Percentiles rank a stretch among this genome's conserved stretches.
Evolutionary conservation across 2,113 vertebrate genomes (phyloP).

Genomic region (Azemiops feae): DNA sequence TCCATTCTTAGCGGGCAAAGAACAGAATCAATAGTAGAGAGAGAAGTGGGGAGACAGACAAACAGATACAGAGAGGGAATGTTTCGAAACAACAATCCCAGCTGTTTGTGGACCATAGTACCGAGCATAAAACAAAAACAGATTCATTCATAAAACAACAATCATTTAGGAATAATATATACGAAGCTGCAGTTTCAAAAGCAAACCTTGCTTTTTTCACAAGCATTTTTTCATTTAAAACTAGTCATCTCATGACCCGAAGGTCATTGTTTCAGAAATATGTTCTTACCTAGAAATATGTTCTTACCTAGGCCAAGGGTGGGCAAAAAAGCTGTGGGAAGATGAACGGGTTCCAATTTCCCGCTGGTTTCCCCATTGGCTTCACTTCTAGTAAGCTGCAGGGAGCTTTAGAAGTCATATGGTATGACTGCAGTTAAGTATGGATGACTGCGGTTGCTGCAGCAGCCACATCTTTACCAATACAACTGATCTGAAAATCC

Average conservation of each 20-base stretch:
- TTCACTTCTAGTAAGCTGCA: background rate
- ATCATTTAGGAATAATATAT: background rate
- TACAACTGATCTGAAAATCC: background rate
- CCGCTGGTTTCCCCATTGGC: background rate
- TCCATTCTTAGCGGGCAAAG: background rate
- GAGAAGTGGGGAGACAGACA: background rate
- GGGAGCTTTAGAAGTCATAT: background rate
- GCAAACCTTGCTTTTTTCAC: background rate
- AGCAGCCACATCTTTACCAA: background rate
- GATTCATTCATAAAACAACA: background rate
- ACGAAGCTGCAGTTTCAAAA: background rate
- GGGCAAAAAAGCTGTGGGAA: background rate
- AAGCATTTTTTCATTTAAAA: background rate
- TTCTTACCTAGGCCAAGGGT: background rate
- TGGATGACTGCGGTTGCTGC: background rate
- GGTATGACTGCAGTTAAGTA: background rate
- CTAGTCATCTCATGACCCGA: background rate
- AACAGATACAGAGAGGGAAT: background rate
- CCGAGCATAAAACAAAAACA: background rate
- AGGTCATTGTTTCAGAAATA: background rate
- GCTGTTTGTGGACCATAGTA: background rate
- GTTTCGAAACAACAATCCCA: background rate
- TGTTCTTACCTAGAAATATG: background rate
- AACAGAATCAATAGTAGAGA: background rate
- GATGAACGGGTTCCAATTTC: background rate